phyloP scores from a whole-genome alignment of 1,140 invertebrate genomes.

The Goniozus legneri region DNA sequence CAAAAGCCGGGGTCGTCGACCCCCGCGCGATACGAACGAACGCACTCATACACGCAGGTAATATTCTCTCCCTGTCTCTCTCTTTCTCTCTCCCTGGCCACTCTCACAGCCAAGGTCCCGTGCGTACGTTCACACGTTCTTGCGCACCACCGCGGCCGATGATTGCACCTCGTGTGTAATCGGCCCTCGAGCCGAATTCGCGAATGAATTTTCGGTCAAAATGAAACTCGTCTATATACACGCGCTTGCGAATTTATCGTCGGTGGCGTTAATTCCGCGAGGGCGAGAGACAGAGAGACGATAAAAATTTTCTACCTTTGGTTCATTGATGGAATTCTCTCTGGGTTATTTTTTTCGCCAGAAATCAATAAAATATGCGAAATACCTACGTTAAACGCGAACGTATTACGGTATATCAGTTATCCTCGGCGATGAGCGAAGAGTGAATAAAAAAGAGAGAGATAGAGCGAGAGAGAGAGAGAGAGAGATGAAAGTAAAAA shows the following conservation, averaged over 20 bases:
- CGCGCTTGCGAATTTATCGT: no score
- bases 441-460: constrained; percentile 1
- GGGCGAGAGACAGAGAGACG: no score
- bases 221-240: no score
- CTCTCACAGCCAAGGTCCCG: constrained; percentile 16
- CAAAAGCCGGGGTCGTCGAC: constrained; percentile 48
- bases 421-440: background rate
- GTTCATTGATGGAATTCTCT: no score
- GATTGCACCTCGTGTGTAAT: background rate
- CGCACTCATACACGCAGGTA: constrained; percentile 27
- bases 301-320: no score
- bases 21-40: constrained; percentile 7
- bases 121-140: constrained; percentile 10
- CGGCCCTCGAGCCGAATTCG: background rate
- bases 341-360: background rate
- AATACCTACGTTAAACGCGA: background rate
- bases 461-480: constrained; percentile 1
- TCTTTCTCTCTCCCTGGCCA: constrained; percentile 9
- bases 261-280: no score
- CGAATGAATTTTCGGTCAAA: no score
- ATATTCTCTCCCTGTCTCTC: no score
- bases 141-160: background rate
- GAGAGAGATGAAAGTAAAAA: background rate
- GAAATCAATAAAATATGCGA: background rate
- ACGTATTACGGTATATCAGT: background rate